A percentile compares a stretch with the other conserved stretches of the same genome.
Conservation (phyloP, 2,113 vertebrate species). For the Dissostichus mawsoni region DNA sequence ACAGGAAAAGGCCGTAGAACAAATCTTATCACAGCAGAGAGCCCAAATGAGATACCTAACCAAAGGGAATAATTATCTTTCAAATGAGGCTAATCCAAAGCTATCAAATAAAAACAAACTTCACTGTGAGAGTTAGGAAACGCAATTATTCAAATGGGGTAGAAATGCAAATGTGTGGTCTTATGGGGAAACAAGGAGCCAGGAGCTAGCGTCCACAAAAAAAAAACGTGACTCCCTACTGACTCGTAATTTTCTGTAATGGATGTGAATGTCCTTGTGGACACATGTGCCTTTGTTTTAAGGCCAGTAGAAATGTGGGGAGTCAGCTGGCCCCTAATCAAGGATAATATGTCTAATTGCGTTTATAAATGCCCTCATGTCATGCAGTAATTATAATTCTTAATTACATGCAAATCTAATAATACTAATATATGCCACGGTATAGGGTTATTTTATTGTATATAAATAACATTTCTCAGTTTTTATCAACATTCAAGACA, state of each 20-base stretch:
- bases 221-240: constrained; percentile 37
- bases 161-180: constrained; percentile 67
- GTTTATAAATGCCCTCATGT: constrained; percentile 16
- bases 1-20: constrained; percentile 45
- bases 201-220: constrained; percentile 24
- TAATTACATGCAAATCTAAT: constrained; percentile 19
- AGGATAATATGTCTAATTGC: constrained; percentile 28
- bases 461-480: neutral
- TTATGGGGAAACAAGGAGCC: constrained; percentile 37
- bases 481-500: neutral
- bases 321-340: constrained; percentile 46
- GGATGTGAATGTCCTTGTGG: constrained; percentile 59
- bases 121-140: constrained; percentile 58
- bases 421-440: neutral
- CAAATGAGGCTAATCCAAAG: constrained; percentile 56
- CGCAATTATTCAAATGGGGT: constrained; percentile 71
- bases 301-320: neutral
- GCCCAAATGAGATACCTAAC: constrained; percentile 52
- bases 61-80: constrained; percentile 72
- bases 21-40: constrained; percentile 51
- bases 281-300: constrained; percentile 35
- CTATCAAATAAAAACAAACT: constrained; percentile 73
- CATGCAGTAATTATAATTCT: neutral
- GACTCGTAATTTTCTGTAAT: constrained; percentile 66
- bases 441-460: neutral